These are phyloP conservation scores for Dendrophyllia cribrosa DNA, from an alignment of 64 coral and sea anemone genomes.

Conservation along the genomic window DNA sequence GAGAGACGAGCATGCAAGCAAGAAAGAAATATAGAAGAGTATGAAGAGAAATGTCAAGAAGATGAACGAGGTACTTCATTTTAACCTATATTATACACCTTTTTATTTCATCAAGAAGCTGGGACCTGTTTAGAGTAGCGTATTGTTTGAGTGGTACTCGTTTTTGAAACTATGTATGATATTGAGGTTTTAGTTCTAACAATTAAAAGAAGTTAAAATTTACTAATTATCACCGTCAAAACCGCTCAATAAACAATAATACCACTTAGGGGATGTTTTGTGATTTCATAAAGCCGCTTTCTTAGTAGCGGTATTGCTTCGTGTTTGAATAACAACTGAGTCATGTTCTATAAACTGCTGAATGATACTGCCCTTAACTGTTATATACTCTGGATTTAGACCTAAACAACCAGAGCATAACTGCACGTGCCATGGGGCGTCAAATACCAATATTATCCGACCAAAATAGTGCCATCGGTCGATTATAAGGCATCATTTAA, in stretches of 20 bases:
- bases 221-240: background rate
- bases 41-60: conserved; percentile 43
- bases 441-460: conserved; percentile 16
- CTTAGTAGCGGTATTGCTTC: conserved; percentile 9
- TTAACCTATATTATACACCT: conserved; percentile 35
- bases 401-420: background rate
- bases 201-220: conserved; percentile 23
- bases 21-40: conserved; percentile 46
- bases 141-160: background rate
- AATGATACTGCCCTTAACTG: background rate
- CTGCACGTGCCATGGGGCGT: conserved; percentile 8
- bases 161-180: background rate
- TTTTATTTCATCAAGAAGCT: conserved; percentile 23
- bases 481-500: conserved; percentile 7
- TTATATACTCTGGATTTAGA: background rate
- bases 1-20: conserved; percentile 43
- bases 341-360: conserved; percentile 28
- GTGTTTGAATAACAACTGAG: background rate
- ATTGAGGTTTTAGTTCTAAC: conserved; percentile 13
- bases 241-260: background rate
- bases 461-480: background rate
- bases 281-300: background rate
- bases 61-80: conserved; percentile 49
- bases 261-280: background rate
- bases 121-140: background rate